A percentile compares a stretch with the other conserved stretches of the same genome.
These are phyloP conservation scores for Actinia equina DNA, from an alignment of 64 coral and sea anemone species.

Conservation along the genomic window DNA sequence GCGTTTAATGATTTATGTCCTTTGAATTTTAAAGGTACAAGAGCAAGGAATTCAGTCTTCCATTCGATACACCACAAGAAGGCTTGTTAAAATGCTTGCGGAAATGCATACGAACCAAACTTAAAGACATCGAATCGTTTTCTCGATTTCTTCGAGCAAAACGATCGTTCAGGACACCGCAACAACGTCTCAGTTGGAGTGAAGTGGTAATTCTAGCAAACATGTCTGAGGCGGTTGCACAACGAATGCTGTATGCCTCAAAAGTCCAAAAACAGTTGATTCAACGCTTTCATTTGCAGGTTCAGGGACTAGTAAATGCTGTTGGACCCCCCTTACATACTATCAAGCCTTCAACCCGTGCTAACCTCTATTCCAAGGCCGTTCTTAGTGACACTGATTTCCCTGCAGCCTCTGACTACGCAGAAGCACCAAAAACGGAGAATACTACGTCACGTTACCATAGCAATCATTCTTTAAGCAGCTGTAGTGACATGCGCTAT, in stretches of 20 bases:
- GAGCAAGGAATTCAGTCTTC: background rate
- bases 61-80: background rate
- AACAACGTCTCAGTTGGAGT: background rate
- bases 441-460: too few relatives aligned
- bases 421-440: too few relatives aligned
- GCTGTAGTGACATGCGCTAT: slow-evolving; percentile 34
- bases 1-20: too few relatives aligned
- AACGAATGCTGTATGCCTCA: background rate
- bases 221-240: background rate
- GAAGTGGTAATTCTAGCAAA: background rate
- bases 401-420: too few relatives aligned
- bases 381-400: too few relatives aligned
- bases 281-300: slow-evolving; percentile 4
- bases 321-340: background rate
- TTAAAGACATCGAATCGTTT: background rate
- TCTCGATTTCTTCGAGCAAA: background rate
- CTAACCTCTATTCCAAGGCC: too few relatives aligned
- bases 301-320: background rate
- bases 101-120: background rate
- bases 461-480: too few relatives aligned
- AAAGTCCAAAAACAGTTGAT: background rate
- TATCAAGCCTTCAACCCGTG: too few relatives aligned
- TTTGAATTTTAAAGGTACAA: background rate
- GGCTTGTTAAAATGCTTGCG: background rate
- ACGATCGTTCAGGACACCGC: background rate